Base-by-base conservation (phyloP, 1,140 invertebrate genomes). In the Sesamia nonagrioides region DNA sequence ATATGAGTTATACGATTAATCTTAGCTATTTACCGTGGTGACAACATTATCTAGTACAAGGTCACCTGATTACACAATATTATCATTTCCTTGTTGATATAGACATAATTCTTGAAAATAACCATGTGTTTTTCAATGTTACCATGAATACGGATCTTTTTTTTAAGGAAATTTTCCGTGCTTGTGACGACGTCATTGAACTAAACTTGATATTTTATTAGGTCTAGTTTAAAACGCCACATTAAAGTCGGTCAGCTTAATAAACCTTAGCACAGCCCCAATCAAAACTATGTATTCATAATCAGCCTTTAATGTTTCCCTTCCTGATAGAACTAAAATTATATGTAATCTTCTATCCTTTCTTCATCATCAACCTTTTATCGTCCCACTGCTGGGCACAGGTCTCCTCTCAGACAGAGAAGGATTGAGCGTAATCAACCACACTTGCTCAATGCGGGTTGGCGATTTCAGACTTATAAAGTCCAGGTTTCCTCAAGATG, bases 1-100 rank as follows among this genome's bases (percentile, higher is more conserved):
- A 17, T 61, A 15, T 35, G 17, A 61, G 61, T 66, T 42, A 21
- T 13, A 18, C 17, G n/a, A 21, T 42, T 3, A 66, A 66, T 33
- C n/a, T 21, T 50, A n/a, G n/a, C 48, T 69, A 50, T 69, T 69
- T 15, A 69, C 42, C 9, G 37, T 50, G 66, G 27, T 42, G 66
- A 69, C 66, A 50, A 48, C 13, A 42, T 48, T 48, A 69, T 69
- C 66, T 69, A 69, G 66, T 48, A 7, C 66, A 69, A 69, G 66
- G 66, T 33, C 66, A 1, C 27, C 3, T 17, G 66, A 69, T 69
- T 69, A 69, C 66, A 45, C 66, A 69, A 69, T 6, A 8, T 50
- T 69, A 69, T 69, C 66, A 9, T 42, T 69, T 69, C 66, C 66
- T 69, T 15, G 6, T 17, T 27, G 18, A 69, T 69, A 69, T 2